Conservation (phyloP, 2,888 invertebrate species). For the Aelia acuminata region DNA sequence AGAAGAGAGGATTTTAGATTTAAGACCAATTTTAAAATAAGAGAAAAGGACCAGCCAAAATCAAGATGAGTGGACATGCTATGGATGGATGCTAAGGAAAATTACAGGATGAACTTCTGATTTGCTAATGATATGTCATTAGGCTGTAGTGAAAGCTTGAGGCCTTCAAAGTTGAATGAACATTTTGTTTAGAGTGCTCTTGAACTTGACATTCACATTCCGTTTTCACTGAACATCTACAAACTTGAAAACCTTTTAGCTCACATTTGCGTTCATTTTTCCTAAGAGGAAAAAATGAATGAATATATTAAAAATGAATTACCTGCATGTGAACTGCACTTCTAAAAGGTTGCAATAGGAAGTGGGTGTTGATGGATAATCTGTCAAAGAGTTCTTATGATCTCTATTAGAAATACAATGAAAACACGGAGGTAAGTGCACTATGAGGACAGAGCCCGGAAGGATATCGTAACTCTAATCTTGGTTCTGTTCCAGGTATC, state of each 20-base stretch:
- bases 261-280: neutral
- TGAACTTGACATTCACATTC: neutral
- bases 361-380: neutral
- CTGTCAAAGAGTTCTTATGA: neutral
- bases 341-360: neutral
- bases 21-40: neutral
- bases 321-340: neutral
- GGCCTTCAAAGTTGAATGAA: neutral
- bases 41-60: neutral
- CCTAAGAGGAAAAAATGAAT: no score
- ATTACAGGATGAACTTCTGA: neutral
- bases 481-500: constrained; percentile 68
- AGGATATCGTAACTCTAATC: neutral
- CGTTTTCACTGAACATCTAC: neutral
- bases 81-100: neutral
- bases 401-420: neutral
- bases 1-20: neutral
- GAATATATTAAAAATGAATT: no score
- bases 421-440: neutral
- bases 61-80: neutral
- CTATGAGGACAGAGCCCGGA: neutral
- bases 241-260: neutral
- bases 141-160: neutral
- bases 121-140: neutral
- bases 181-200: neutral